phyloP scores from a whole-genome alignment of 2,888 invertebrate genomes.

The Homarus gammarus region DNA sequence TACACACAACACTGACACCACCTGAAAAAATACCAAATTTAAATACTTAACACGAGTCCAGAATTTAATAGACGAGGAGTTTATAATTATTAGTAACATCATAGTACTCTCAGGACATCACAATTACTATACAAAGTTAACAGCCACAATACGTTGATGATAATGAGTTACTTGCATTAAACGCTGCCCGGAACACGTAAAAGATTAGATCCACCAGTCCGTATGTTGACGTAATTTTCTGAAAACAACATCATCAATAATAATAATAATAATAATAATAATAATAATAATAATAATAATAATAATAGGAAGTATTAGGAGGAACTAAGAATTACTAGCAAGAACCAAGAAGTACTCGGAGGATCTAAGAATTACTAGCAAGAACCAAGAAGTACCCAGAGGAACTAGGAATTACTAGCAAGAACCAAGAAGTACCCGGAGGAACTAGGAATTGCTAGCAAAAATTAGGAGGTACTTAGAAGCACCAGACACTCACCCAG shows the following conservation, averaged over 20 bases:
- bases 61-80: conserved; percentile 26
- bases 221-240: conserved; percentile 81
- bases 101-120: not conserved
- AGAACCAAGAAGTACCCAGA: too few relatives aligned
- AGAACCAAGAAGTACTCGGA: too few relatives aligned
- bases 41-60: not conserved
- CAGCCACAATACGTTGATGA: too few relatives aligned
- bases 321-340: too few relatives aligned
- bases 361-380: too few relatives aligned
- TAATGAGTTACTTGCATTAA: conserved; percentile 78
- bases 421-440: too few relatives aligned
- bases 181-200: conserved; percentile 79
- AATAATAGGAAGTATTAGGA: too few relatives aligned
- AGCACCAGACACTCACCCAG: conserved; percentile 80
- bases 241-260: conserved; percentile 43
- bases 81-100: not conserved
- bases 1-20: conserved; percentile 81
- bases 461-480: too few relatives aligned
- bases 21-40: conserved; percentile 76
- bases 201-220: conserved; percentile 81
- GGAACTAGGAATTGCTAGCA: too few relatives aligned
- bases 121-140: too few relatives aligned
- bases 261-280: not conserved
- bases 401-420: too few relatives aligned
- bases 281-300: not conserved